Evolutionary conservation across 2,888 invertebrate species (phyloP).

Genomic region (Aquatica leii): DNA sequence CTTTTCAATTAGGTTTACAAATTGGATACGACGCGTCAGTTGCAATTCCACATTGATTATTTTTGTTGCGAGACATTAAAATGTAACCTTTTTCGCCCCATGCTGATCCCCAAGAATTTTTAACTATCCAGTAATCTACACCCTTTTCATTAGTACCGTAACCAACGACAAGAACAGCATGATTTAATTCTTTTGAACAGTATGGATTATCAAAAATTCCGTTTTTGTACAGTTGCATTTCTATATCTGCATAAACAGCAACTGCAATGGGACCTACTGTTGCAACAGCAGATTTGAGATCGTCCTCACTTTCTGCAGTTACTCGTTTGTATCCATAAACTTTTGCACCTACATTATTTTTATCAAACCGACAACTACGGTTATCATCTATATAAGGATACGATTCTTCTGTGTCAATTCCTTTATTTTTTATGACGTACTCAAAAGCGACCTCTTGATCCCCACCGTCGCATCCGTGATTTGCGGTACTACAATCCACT

Average conservation of each 20-base stretch:
- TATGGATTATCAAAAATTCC: conserved; percentile 88
- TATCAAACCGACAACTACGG: conserved; percentile 76
- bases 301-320: conserved; percentile 73
- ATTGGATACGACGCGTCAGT: conserved; percentile 85
- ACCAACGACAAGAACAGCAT: too few relatives aligned
- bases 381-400: conserved; percentile 84
- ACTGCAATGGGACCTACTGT: conserved; percentile 86
- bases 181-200: conserved; percentile 75
- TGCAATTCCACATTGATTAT: conserved; percentile 91
- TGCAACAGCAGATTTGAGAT: conserved; percentile 80
- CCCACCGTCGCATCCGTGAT: conserved; percentile 91
- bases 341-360: conserved; percentile 75
- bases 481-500: conserved; percentile 87
- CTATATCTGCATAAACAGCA: conserved; percentile 88
- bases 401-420: too few relatives aligned
- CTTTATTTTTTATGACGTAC: conserved; percentile 83
- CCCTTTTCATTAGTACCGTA: conserved; percentile 77
- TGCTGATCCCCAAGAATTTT: conserved; percentile 82
- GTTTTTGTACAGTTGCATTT: conserved; percentile 79
- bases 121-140: conserved; percentile 85
- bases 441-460: conserved; percentile 84
- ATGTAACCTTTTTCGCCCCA: conserved; percentile 91
- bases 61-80: conserved; percentile 83
- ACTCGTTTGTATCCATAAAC: conserved; percentile 84
- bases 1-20: too few relatives aligned